Percentiles rank a stretch among this genome's conserved stretches.
These are phyloP conservation scores for Meandrina meandrites DNA, from an alignment of 92 coral and sea anemone species.

Conservation along the genomic window DNA sequence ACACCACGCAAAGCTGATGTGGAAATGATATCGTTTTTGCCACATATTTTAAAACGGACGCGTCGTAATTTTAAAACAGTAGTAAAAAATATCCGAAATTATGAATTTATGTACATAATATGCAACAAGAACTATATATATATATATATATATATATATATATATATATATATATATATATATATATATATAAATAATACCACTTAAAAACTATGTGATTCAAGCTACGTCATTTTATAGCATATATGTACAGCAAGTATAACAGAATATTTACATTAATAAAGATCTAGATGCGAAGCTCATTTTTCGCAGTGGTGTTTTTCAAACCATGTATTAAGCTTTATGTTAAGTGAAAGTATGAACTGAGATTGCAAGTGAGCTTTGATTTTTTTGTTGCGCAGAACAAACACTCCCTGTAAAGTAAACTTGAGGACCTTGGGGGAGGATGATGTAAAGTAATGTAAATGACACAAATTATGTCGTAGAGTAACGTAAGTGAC, in stretches of 20 bases:
- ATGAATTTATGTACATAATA: neutral
- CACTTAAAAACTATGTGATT: no score
- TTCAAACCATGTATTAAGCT: neutral
- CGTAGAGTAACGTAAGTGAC: no score
- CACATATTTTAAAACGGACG: no score
- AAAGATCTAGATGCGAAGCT: neutral
- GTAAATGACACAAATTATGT: no score
- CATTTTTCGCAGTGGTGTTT: neutral
- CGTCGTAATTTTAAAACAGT: neutral
- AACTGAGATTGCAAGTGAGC: neutral
- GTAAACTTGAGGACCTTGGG: no score
- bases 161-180: no score
- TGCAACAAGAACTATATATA: neutral
- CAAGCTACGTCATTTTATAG: neutral
- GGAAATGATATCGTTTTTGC: neutral
- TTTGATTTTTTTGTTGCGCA: neutral
- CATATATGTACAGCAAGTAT: no score
- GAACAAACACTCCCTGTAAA: neutral
- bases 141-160: no score
- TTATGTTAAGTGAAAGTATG: no score
- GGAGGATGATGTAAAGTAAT: no score
- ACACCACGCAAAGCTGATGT: neutral
- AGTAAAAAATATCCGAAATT: neutral
- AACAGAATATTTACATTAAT: no score
- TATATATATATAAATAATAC: no score